These are phyloP conservation scores for Streptopelia turtur DNA, from an alignment of 2,797 vertebrate species.

Conservation along the genomic window DNA sequence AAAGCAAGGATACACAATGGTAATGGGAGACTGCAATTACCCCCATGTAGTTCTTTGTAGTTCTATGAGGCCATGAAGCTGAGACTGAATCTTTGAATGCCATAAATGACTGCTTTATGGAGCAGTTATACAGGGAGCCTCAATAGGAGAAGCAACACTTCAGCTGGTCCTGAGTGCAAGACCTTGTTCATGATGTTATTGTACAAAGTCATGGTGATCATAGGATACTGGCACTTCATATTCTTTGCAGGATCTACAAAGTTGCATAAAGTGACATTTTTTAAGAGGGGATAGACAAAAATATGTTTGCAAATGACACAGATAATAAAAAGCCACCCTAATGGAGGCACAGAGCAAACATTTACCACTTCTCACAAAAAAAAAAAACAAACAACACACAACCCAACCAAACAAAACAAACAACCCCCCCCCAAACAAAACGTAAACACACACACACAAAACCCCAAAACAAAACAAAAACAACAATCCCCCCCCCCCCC, in stretches of 20 bases:
- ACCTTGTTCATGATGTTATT: not conserved
- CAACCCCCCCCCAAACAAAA: too few species aligned
- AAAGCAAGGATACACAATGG: not conserved
- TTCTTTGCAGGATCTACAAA: not conserved
- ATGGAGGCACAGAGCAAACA: not conserved
- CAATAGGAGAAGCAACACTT: not conserved
- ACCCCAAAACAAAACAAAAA: too few species aligned
- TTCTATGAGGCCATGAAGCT: not conserved
- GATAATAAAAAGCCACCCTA: not conserved
- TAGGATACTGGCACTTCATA: not conserved
- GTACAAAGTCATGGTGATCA: not conserved
- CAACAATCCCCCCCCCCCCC: too few species aligned
- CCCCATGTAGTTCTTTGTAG: too few species aligned
- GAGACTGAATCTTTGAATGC: not conserved
- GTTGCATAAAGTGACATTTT: not conserved
- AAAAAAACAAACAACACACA: too few species aligned
- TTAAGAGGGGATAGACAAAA: not conserved
- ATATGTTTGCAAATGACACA: not conserved
- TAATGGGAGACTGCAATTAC: not conserved
- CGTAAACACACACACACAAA: too few species aligned
- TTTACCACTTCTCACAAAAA: not conserved
- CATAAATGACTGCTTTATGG: not conserved
- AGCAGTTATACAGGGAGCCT: not conserved
- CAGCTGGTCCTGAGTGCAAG: not conserved
- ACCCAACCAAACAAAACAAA: too few species aligned